Percentiles rank a stretch among this genome's conserved stretches.
Conservation (phyloP, 2,797 vertebrate species). For the Sciurus carolinensis region DNA sequence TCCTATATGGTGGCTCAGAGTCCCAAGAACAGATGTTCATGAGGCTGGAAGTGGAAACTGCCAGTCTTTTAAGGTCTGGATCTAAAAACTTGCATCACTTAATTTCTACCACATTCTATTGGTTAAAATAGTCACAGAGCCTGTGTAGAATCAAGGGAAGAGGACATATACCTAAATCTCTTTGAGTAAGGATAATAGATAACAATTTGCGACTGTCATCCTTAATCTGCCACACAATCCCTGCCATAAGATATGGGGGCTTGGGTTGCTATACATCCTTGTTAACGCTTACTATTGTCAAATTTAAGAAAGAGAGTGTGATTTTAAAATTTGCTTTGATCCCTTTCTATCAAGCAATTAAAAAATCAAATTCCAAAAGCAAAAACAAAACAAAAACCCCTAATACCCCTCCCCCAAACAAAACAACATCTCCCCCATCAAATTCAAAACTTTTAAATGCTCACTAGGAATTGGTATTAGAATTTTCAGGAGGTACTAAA, state of each 20-base stretch:
- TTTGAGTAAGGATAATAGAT: neutral
- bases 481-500: neutral
- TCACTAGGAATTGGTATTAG: neutral
- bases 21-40: neutral
- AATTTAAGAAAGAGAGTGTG: slow-evolving; percentile 45
- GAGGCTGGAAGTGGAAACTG: neutral
- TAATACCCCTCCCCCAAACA: neutral
- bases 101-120: neutral
- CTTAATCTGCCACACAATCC: neutral
- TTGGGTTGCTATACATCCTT: neutral
- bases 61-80: neutral
- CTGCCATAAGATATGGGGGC: neutral
- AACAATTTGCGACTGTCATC: neutral
- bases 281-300: neutral
- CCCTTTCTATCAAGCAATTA: slow-evolving; percentile 27
- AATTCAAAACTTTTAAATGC: neutral
- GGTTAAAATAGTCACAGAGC: neutral
- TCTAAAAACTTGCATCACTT: neutral
- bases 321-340: slow-evolving; percentile 28
- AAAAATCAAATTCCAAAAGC: neutral
- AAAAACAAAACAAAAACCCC: neutral
- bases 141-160: neutral
- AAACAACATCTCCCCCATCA: neutral
- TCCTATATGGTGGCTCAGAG: neutral
- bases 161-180: neutral